Percentiles rank a stretch among this genome's conserved stretches.
Conservation (phyloP, 2,888 invertebrate genomes). For the Drosophila aldrichi region DNA sequence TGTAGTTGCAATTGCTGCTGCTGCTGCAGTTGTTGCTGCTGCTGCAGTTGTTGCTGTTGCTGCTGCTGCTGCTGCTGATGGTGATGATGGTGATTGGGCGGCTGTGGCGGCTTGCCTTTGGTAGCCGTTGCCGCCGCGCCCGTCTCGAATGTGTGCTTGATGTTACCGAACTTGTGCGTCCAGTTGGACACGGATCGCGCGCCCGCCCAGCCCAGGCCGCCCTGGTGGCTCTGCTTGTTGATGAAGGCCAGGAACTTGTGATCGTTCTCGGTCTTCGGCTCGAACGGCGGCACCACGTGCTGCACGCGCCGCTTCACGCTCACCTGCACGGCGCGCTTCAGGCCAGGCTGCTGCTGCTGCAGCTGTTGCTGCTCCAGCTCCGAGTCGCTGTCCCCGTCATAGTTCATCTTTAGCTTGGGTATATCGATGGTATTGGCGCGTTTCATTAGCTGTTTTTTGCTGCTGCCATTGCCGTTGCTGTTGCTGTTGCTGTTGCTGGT, state of each 20-base stretch:
- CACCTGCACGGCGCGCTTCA: conserved; percentile 88
- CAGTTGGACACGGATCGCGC: conserved; percentile 88
- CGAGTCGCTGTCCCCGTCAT: conserved; percentile 86
- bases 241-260: conserved; percentile 93
- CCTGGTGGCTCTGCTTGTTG: conserved; percentile 89
- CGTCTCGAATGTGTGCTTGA: conserved; percentile 92
- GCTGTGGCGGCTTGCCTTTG: conserved; percentile 85
- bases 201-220: conserved; percentile 83
- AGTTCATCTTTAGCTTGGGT: conserved; percentile 88
- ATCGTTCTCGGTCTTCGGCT: conserved; percentile 94
- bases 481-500: conserved; percentile 84
- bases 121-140: conserved; percentile 75
- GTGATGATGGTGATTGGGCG: conserved; percentile 86
- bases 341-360: conserved; percentile 83
- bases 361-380: conserved; percentile 73
- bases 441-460: conserved; percentile 92
- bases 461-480: conserved; percentile 87
- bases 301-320: conserved; percentile 85
- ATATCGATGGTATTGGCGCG: conserved; percentile 96
- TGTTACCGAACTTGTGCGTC: conserved; percentile 93
- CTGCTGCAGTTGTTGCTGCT: conserved; percentile 69
- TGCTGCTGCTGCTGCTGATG: conserved; percentile 82
- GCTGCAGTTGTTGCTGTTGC: conserved; percentile 73
- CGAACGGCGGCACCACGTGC: conserved; percentile 88
- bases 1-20: no score